phyloP scores from a whole-genome alignment of 1,140 invertebrate species.

The Adoxophyes honmai region DNA sequence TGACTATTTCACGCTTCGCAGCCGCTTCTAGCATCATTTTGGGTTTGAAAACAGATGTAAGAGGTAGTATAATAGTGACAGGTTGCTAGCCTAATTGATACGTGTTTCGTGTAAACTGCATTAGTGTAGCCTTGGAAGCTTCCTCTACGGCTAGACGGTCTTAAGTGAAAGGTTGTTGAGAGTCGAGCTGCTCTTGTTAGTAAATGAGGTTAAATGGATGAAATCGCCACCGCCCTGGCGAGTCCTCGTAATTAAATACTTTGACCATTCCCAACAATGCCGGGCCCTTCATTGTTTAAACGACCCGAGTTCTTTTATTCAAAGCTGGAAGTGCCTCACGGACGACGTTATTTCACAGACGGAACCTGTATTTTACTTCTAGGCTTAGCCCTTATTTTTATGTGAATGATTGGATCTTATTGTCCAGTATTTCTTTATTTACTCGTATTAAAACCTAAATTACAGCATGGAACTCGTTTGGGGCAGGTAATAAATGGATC shows the following conservation, averaged over 20 bases:
- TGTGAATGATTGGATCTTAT: too few relatives aligned
- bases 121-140: background rate
- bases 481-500: conserved; percentile 11
- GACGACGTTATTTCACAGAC: conserved; percentile 18
- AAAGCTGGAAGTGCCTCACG: conserved; percentile 19
- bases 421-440: too few relatives aligned
- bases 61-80: too few relatives aligned
- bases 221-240: conserved; percentile 24
- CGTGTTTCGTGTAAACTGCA: background rate
- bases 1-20: too few relatives aligned
- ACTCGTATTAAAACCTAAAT: too few relatives aligned
- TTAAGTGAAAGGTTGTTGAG: conserved; percentile 1
- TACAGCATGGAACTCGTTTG: background rate
- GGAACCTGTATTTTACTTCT: background rate
- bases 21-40: too few relatives aligned
- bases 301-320: conserved; percentile 33
- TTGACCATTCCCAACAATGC: conserved; percentile 35
- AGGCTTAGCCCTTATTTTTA: too few relatives aligned
- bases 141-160: background rate
- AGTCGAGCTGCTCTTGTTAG: conserved; percentile 4
- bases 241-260: conserved; percentile 45
- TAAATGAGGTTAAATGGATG: conserved; percentile 24
- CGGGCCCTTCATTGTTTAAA: conserved; percentile 24
- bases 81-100: background rate
- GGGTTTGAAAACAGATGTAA: too few relatives aligned